Conservation (phyloP, 2,113 vertebrate species). For the Nerophis ophidion region DNA sequence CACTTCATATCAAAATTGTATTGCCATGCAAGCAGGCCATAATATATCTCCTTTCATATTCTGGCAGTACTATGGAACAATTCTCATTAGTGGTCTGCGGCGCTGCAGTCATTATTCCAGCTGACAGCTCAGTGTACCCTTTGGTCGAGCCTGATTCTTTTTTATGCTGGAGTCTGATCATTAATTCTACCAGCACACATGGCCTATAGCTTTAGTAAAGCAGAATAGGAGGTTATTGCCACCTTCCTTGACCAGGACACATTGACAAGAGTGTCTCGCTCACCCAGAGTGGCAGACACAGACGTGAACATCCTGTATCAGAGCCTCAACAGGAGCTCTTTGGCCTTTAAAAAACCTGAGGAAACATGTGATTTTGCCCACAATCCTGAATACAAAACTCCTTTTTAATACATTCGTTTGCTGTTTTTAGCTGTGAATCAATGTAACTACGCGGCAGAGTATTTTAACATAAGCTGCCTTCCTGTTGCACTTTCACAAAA, state of each 20-base stretch:
- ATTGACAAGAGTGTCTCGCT: slow-evolving; percentile 22
- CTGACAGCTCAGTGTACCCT: slow-evolving; percentile 60
- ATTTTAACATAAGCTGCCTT: too few species aligned
- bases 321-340: slow-evolving; percentile 1
- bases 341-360: neutral
- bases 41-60: slow-evolving; percentile 29
- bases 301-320: slow-evolving; percentile 15
- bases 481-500: too few species aligned
- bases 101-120: slow-evolving; percentile 61
- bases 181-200: slow-evolving; percentile 57
- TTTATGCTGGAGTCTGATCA: slow-evolving; percentile 52
- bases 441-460: too few species aligned
- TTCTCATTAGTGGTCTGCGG: slow-evolving; percentile 59
- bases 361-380: neutral
- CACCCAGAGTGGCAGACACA: slow-evolving; percentile 19
- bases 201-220: slow-evolving; percentile 44
- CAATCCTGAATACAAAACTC: neutral
- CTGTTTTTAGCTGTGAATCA: neutral
- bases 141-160: slow-evolving; percentile 51
- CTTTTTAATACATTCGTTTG: neutral
- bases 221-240: slow-evolving; percentile 36
- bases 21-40: slow-evolving; percentile 15
- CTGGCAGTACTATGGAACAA: slow-evolving; percentile 32
- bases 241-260: slow-evolving; percentile 32
- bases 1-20: slow-evolving; percentile 5